A percentile compares a stretch with the other conserved stretches of the same genome.
Evolutionary conservation across 1,140 invertebrate species (phyloP).

Genomic region (Pseudomyrmex gracilis): DNA sequence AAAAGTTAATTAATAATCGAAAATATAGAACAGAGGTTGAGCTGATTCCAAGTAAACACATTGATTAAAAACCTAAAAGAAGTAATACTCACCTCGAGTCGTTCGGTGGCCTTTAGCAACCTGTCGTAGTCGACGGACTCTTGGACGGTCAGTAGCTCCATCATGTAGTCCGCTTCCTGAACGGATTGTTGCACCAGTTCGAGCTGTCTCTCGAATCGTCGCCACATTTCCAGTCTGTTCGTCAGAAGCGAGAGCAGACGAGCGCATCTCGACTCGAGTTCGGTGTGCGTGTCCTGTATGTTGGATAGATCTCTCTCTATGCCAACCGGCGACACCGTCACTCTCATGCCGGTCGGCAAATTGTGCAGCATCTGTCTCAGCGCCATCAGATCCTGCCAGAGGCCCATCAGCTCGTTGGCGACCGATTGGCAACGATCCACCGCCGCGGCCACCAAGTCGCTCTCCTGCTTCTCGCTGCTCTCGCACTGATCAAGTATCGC

Average conservation of each 20-base stretch:
- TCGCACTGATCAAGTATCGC: constrained; percentile 90
- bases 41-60: not conserved
- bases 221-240: constrained; percentile 89
- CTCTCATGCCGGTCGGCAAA: constrained; percentile 89
- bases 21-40: no score
- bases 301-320: constrained; percentile 91
- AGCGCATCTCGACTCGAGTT: constrained; percentile 89
- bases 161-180: constrained; percentile 94
- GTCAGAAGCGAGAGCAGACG: constrained; percentile 88
- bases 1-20: no score
- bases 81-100: constrained; percentile 90
- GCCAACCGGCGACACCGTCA: constrained; percentile 90
- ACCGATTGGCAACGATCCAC: constrained; percentile 89
- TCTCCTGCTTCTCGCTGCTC: constrained; percentile 88
- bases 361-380: constrained; percentile 91
- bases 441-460: constrained; percentile 90
- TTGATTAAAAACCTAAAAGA: not conserved
- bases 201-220: constrained; percentile 90
- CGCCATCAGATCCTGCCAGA: constrained; percentile 92
- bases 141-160: constrained; percentile 92
- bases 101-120: constrained; percentile 91
- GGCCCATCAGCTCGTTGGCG: constrained; percentile 87
- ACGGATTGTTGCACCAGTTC: constrained; percentile 92
- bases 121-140: constrained; percentile 93
- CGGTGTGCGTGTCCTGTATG: constrained; percentile 90